Percentiles rank a stretch among this genome's conserved stretches.
Evolutionary conservation across 2,888 invertebrate genomes (phyloP).

Genomic region (Orgyia antiqua): DNA sequence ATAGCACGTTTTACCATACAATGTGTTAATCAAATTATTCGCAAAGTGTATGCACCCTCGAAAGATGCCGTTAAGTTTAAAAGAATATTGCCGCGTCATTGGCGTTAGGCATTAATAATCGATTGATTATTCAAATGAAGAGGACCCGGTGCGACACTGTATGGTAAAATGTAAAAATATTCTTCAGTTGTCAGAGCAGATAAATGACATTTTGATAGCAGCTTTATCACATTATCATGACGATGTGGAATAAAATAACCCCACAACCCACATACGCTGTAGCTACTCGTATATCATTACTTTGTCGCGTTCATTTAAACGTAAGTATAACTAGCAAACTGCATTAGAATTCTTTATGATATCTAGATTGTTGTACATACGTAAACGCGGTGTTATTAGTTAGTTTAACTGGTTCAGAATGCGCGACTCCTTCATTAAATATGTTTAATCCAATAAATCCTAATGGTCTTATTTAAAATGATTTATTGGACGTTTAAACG

Average conservation of each 20-base stretch:
- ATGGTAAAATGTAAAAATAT: conserved; percentile 31
- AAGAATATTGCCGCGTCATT: conserved; percentile 58
- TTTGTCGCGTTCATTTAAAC: too few species aligned
- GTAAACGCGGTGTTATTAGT: too few species aligned
- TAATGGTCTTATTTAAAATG: too few species aligned
- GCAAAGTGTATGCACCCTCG: conserved; percentile 35
- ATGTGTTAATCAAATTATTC: conserved; percentile 57
- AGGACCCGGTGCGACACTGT: conserved; percentile 27
- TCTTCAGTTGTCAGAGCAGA: conserved; percentile 25
- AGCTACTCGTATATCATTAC: too few species aligned
- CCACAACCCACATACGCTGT: too few species aligned
- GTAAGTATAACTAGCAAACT: too few species aligned
- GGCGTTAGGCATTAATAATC: conserved; percentile 54
- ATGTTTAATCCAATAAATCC: too few species aligned
- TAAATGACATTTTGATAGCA: conserved; percentile 41
- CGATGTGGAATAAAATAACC: conserved; percentile 1
- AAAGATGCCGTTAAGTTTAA: conserved; percentile 38
- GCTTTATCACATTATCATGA: conserved; percentile 25
- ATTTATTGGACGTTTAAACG: too few species aligned
- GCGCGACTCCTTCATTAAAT: too few species aligned
- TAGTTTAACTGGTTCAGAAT: too few species aligned
- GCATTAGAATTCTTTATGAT: too few species aligned
- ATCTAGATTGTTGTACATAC: too few species aligned
- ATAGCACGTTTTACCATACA: conserved; percentile 33
- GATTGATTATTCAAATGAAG: conserved; percentile 65